Evolutionary conservation across 2,888 invertebrate species (phyloP).

Genomic region (Agrypnus murinus): DNA sequence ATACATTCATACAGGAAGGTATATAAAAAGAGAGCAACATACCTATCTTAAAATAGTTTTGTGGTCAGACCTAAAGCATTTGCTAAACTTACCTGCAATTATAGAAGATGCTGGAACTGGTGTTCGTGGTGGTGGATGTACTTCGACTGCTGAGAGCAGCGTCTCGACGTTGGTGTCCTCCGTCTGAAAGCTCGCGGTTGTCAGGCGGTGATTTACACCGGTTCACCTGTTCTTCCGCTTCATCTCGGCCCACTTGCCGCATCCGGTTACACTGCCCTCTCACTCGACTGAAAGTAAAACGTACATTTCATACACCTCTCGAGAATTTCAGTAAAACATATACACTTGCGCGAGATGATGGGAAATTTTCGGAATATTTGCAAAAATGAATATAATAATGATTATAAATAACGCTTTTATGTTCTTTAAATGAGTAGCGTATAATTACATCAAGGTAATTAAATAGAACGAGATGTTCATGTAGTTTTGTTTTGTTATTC

Average conservation of each 20-base stretch:
- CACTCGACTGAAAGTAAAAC: slow-evolving; percentile 55
- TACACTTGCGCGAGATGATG: slow-evolving; percentile 12
- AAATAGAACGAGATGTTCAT: slow-evolving; percentile 5
- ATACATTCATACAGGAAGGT: too few species aligned
- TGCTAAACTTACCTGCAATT: slow-evolving; percentile 31
- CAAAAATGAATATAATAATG: neutral
- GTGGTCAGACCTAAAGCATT: slow-evolving; percentile 3
- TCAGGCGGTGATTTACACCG: slow-evolving; percentile 63
- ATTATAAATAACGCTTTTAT: neutral
- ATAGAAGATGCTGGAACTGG: slow-evolving; percentile 4
- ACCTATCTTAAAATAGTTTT: too few species aligned
- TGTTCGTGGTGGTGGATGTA: slow-evolving; percentile 28
- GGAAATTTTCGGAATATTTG: neutral
- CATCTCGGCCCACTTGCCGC: slow-evolving; percentile 63
- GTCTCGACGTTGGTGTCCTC: slow-evolving; percentile 45
- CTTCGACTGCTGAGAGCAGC: slow-evolving; percentile 39
- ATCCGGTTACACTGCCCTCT: slow-evolving; percentile 54
- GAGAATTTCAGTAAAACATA: slow-evolving; percentile 32
- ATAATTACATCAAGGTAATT: slow-evolving; percentile 24
- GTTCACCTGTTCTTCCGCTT: slow-evolving; percentile 67
- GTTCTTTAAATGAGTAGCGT: slow-evolving; percentile 3
- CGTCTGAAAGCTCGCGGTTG: slow-evolving; percentile 52
- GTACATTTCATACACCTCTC: slow-evolving; percentile 27
- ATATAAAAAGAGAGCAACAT: too few species aligned
- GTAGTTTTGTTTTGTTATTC: slow-evolving; percentile 8